Percentiles rank a stretch among this genome's conserved stretches.
phyloP scores from a whole-genome alignment of 2,113 vertebrate genomes.

The Oncorhynchus keta region DNA sequence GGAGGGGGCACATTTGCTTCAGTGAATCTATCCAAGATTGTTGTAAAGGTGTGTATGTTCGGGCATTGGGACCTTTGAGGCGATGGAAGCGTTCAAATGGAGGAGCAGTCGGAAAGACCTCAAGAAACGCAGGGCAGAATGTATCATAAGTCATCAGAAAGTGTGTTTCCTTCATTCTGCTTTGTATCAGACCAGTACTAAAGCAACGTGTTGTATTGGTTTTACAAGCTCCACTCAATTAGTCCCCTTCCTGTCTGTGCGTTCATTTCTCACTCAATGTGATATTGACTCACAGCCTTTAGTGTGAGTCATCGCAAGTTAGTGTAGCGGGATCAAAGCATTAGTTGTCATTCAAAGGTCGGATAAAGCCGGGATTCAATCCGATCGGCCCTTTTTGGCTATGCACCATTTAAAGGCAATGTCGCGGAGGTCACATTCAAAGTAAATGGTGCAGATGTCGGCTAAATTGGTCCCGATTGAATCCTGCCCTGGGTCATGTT shows the following conservation, averaged over 20 bases:
- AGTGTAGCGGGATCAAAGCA: neutral
- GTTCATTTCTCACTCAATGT: neutral
- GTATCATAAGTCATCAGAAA: neutral
- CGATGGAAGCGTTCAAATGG: neutral
- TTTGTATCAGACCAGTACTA: neutral
- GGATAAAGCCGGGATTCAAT: too few species aligned
- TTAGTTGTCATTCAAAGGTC: neutral
- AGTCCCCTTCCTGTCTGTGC: neutral
- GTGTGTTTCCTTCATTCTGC: neutral
- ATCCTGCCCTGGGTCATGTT: neutral
- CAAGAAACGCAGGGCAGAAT: too few species aligned
- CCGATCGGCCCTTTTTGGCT: too few species aligned
- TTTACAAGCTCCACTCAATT: neutral
- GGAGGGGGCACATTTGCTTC: neutral
- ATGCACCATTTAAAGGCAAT: too few species aligned
- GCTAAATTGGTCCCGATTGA: too few species aligned
- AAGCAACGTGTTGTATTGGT: neutral
- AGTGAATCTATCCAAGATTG: slow-evolving; percentile 4
- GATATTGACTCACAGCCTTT: neutral
- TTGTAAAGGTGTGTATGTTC: neutral
- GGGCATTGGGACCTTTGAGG: neutral
- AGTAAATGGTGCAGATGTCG: too few species aligned
- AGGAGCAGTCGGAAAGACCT: neutral
- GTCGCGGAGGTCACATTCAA: too few species aligned
- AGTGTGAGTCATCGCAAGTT: neutral